These are phyloP conservation scores for Machimus atricapillus DNA, from an alignment of 2,888 invertebrate genomes.

Conservation along the genomic window DNA sequence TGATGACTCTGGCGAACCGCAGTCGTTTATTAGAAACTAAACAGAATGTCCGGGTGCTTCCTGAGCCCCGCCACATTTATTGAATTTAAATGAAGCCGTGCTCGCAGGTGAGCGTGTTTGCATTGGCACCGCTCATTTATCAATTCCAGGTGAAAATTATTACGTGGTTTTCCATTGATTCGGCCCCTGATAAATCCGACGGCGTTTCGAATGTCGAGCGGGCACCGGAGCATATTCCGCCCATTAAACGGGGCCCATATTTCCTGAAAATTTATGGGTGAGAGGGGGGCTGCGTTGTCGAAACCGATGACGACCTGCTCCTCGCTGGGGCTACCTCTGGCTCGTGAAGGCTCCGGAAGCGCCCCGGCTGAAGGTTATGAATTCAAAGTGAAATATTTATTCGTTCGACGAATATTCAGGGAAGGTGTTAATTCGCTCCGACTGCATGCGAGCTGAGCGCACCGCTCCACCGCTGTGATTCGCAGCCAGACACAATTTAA, in stretches of 20 bases:
- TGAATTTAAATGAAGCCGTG: constrained; percentile 11
- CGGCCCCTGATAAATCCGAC: constrained; percentile 13
- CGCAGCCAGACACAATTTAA: neutral
- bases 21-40: constrained; percentile 27
- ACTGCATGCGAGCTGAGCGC: neutral
- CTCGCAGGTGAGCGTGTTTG: constrained; percentile 27
- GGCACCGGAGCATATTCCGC: neutral
- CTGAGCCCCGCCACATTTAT: neutral
- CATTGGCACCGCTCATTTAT: constrained; percentile 26
- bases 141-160: constrained; percentile 27
- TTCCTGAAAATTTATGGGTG: constrained; percentile 2
- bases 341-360: constrained; percentile 10
- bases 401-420: constrained; percentile 15
- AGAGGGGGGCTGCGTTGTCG: neutral
- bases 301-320: constrained; percentile 12
- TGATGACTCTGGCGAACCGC: neutral
- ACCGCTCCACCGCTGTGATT: neutral
- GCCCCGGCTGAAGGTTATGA: constrained; percentile 20
- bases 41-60: constrained; percentile 21
- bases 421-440: constrained; percentile 25
- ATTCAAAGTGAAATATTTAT: constrained; percentile 33
- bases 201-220: neutral
- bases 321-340: neutral
- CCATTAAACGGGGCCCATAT: constrained; percentile 6
- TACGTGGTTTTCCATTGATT: constrained; percentile 36